Evolutionary conservation across 2,888 invertebrate species (phyloP).

Genomic region (Drosophila incognita): DNA sequence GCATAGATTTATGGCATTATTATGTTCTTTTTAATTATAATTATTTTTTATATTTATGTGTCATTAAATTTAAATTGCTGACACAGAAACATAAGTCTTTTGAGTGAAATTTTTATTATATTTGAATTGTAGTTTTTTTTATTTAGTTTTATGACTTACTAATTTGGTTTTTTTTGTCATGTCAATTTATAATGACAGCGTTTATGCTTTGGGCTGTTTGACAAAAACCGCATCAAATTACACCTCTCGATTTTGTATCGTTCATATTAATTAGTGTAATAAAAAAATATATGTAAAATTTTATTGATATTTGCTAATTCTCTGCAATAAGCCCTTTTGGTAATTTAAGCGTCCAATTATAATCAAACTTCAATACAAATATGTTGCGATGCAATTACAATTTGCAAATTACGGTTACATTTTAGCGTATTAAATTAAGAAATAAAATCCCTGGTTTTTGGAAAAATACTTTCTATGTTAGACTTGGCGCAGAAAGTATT

Average conservation of each 20-base stretch:
- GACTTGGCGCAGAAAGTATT: no score
- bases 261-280: background rate
- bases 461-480: no score
- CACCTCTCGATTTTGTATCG: background rate
- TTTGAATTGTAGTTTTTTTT: background rate
- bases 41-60: no score
- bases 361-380: constrained; percentile 35
- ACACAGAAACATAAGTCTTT: no score
- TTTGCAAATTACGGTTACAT: constrained; percentile 20
- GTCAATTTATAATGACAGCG: background rate
- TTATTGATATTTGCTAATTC: background rate
- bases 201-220: background rate
- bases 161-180: background rate
- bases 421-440: background rate
- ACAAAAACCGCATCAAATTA: background rate
- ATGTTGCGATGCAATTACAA: constrained; percentile 40
- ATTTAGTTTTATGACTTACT: background rate
- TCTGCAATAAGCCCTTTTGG: background rate
- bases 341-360: constrained; percentile 22
- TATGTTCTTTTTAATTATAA: no score
- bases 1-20: no score
- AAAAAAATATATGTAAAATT: background rate
- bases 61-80: no score
- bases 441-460: no score
- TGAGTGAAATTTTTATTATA: no score